Evolutionary conservation across 2,113 vertebrate genomes (phyloP).

Genomic region (Myiopsitta monachus): DNA sequence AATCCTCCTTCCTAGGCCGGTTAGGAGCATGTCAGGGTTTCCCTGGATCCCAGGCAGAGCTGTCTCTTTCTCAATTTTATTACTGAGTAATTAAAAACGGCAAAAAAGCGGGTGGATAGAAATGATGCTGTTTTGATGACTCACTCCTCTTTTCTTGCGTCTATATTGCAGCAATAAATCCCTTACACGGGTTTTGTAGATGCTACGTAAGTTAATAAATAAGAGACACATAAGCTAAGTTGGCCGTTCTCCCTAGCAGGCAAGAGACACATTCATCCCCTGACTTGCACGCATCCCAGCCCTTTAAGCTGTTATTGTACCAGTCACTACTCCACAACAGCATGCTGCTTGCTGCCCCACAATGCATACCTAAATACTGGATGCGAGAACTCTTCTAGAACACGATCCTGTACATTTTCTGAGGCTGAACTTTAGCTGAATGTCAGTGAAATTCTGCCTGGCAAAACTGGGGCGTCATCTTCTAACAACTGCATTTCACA

Average conservation of each 20-base stretch:
- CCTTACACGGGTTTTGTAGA: not conserved
- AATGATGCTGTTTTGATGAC: not conserved
- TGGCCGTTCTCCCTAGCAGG: not conserved
- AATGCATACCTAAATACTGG: not conserved
- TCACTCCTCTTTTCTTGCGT: not conserved
- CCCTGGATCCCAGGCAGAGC: not conserved
- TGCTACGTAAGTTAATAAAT: not conserved
- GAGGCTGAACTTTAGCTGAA: not conserved
- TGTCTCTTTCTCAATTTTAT: not conserved
- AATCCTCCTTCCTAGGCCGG: not conserved
- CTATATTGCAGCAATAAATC: conserved; percentile 3
- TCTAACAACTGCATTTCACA: not conserved
- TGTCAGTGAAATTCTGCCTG: not conserved
- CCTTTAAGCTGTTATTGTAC: not conserved
- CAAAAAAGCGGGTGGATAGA: not conserved
- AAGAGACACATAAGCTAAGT: not conserved
- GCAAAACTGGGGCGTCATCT: not conserved
- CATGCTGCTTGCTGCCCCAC: not conserved
- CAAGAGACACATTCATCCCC: not conserved
- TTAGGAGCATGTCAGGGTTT: not conserved
- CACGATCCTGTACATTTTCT: accelerated
- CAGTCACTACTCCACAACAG: not conserved
- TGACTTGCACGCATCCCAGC: accelerated
- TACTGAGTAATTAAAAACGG: conserved; percentile 27
- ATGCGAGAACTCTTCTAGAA: not conserved